Base-by-base conservation (phyloP, 1,140 invertebrate species). In the Pachypeltis micranthus region DNA sequence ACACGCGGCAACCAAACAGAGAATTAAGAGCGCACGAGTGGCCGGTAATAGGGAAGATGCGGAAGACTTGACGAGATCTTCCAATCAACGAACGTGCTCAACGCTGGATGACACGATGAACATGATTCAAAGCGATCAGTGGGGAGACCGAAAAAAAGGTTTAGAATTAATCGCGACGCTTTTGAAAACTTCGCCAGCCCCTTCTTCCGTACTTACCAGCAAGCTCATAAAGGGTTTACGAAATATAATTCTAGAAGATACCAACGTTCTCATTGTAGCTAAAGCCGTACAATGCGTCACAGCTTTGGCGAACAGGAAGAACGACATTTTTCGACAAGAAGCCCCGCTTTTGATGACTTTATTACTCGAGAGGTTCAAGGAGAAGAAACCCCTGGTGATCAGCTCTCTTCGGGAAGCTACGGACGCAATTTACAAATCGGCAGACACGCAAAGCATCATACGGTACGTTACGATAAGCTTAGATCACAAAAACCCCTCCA, bases 321-420 rank as follows among this genome's bases (percentile, higher is more conserved):
- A 51, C 23, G 47, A 51, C 12, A 21, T 10, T 10, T 51, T 51
- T 21, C 12, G 47, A 21, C 4, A 4, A 4, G 12, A 51, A 10
- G 47, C 47, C 3, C 47, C 47, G 4, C 21, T 51, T 4, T 16
- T 51, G 47, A 51, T 69, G 61, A 69, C 89, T 1, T 81, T 85
- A 0, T 79, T 95, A 25, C 73, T 98, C 4, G 93, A 97, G 69
- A 98, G 98, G 77, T 98, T 98, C 71, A 96, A 95, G 71, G 96
- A 99, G 74, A 98, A 97, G 77, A 99, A 99, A 71, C 79, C 84
- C 29, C 91, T 85, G 73, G 93, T 97, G 47, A 91, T 98, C 0
- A 71, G 79, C 29, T 84, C 87, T 0, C 76, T 98, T 21, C 76
- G 90, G 44, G 93, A 98, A 67, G 90, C 91, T 16, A 87, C 91